Evolutionary conservation across 92 coral and sea anemone genomes (phyloP).

Genomic region (Zoanthus solanderi): DNA sequence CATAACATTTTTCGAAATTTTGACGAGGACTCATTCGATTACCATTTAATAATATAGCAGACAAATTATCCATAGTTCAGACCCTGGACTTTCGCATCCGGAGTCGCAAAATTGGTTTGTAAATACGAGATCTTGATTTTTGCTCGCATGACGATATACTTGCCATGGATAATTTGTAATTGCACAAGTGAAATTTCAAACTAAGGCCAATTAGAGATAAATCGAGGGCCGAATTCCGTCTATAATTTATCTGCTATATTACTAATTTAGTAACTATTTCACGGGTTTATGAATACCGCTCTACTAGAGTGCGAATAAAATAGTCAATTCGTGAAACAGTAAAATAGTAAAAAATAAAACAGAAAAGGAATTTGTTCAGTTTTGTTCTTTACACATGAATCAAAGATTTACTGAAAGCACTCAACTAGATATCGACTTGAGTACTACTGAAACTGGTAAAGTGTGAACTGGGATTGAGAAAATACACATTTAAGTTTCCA

Average conservation of each 20-base stretch:
- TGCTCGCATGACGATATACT: too few relatives aligned
- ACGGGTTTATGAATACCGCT: background rate
- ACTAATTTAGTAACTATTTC: slow-evolving; percentile 6
- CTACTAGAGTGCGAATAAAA: background rate
- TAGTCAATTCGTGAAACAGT: slow-evolving; percentile 1
- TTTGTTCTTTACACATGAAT: background rate
- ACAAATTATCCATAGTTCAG: too few relatives aligned
- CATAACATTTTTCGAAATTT: too few relatives aligned
- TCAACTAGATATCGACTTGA: background rate
- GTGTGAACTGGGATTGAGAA: background rate
- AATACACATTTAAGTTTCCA: background rate
- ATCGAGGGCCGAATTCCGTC: background rate
- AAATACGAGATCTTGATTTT: too few relatives aligned
- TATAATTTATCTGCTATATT: background rate
- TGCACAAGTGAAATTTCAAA: background rate
- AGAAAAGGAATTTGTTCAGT: background rate
- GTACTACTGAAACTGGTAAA: background rate
- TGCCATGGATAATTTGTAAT: too few relatives aligned
- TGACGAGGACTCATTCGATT: too few relatives aligned
- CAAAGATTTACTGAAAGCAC: slow-evolving; percentile 6
- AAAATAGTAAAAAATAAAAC: background rate
- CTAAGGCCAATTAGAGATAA: background rate
- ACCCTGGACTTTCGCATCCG: too few relatives aligned
- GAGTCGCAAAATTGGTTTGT: too few relatives aligned
- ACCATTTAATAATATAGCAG: too few relatives aligned